phyloP scores from a whole-genome alignment of 2,888 invertebrate genomes.

The Meghimatium bilineatum region DNA sequence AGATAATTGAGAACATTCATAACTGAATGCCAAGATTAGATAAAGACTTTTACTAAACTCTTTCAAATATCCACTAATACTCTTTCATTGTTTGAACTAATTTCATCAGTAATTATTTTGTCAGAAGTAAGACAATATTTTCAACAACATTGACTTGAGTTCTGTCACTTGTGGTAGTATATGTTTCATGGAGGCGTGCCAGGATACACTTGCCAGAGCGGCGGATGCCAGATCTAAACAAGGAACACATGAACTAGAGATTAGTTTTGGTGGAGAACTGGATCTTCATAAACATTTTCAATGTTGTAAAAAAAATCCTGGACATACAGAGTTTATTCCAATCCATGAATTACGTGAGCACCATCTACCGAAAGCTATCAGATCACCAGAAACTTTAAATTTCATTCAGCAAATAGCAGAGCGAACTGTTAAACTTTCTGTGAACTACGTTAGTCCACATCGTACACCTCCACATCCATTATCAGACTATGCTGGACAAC shows the following conservation, averaged over 20 bases:
- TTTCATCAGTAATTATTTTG: too few relatives aligned
- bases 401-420: not conserved
- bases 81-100: too few relatives aligned
- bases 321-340: not conserved
- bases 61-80: too few relatives aligned
- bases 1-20: too few relatives aligned
- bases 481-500: not conserved
- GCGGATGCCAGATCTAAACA: not conserved
- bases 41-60: too few relatives aligned
- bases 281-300: not conserved
- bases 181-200: too few relatives aligned
- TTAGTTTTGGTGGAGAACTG: not conserved
- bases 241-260: not conserved
- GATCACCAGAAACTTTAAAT: not conserved
- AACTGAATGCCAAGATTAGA: too few relatives aligned
- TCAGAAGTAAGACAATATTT: too few relatives aligned
- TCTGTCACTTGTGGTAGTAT: too few relatives aligned
- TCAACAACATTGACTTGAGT: too few relatives aligned
- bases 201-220: too few relatives aligned
- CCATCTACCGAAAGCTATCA: not conserved
- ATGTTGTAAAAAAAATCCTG: not conserved
- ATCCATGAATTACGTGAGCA: not conserved
- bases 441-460: not conserved
- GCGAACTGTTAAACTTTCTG: not conserved
- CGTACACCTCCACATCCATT: not conserved